Evolutionary conservation across 2,888 invertebrate genomes (phyloP).

Genomic region (Hypsopygia costalis): DNA sequence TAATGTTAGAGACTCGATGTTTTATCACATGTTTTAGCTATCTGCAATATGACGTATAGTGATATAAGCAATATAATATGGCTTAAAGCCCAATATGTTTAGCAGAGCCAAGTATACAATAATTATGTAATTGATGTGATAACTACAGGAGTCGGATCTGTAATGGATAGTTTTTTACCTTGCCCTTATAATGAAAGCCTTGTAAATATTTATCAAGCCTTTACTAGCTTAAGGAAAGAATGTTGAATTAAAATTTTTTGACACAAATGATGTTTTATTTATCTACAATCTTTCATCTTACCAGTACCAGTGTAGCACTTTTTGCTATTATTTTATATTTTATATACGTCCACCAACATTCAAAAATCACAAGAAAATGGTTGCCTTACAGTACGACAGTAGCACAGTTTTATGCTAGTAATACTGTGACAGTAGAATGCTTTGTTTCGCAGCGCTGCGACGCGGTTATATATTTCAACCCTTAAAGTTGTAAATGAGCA

Average conservation of each 20-base stretch:
- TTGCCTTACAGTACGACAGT: no score
- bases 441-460: no score
- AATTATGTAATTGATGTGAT: conserved; percentile 46
- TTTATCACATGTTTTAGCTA: conserved; percentile 20
- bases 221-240: conserved; percentile 72
- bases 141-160: conserved; percentile 55
- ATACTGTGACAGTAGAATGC: no score
- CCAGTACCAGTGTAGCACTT: no score
- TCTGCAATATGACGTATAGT: conserved; percentile 17
- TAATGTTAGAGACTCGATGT: conserved; percentile 20
- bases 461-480: no score
- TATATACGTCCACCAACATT: no score
- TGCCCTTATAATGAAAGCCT: conserved; percentile 75
- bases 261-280: conserved; percentile 62
- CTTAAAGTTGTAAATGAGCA: no score
- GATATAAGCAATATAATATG: conserved; percentile 17
- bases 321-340: no score
- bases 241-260: conserved; percentile 72
- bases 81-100: conserved; percentile 38
- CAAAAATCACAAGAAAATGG: no score
- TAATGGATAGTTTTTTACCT: conserved; percentile 76
- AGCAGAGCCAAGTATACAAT: conserved; percentile 53
- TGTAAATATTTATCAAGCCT: conserved; percentile 79
- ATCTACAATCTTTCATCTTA: no score
- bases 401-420: no score